Percentiles rank a stretch among this genome's conserved stretches.
Conservation (phyloP, 2,797 vertebrate species). For the Pogoniulus pusillus region DNA sequence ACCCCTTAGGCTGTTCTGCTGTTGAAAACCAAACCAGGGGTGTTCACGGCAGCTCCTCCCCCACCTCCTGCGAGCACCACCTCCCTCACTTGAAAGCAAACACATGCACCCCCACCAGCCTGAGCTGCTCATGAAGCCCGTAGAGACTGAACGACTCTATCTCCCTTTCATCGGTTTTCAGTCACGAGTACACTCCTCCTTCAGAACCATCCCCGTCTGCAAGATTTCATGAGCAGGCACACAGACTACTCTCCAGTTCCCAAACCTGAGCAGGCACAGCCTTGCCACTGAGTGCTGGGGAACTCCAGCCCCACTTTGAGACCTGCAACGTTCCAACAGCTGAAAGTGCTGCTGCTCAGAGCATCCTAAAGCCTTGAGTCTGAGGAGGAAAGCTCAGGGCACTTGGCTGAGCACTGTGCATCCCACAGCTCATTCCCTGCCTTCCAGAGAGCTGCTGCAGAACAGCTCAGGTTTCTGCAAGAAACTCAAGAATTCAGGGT, state of each 20-base stretch:
- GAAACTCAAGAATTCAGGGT: background rate
- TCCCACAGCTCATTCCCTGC: background rate
- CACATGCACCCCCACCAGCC: background rate
- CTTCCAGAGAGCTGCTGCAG: background rate
- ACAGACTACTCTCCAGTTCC: background rate
- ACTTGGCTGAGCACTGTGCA: accelerated
- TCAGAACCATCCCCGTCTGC: background rate
- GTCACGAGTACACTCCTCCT: background rate
- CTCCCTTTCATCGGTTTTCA: background rate
- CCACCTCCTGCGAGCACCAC: background rate
- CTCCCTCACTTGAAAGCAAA: background rate
- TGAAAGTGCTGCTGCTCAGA: background rate
- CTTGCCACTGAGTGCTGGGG: background rate
- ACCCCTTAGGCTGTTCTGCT: background rate
- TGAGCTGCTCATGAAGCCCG: background rate
- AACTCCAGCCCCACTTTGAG: background rate
- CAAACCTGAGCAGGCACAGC: background rate
- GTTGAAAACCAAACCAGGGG: background rate
- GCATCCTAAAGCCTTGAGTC: background rate
- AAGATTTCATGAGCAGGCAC: background rate
- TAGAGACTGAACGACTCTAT: background rate
- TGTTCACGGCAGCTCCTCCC: background rate
- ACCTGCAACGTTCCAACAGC: background rate
- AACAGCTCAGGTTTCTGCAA: background rate
- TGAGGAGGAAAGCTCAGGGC: background rate